Conservation (phyloP, 2,113 vertebrate species). For the Odocoileus virginianus region DNA sequence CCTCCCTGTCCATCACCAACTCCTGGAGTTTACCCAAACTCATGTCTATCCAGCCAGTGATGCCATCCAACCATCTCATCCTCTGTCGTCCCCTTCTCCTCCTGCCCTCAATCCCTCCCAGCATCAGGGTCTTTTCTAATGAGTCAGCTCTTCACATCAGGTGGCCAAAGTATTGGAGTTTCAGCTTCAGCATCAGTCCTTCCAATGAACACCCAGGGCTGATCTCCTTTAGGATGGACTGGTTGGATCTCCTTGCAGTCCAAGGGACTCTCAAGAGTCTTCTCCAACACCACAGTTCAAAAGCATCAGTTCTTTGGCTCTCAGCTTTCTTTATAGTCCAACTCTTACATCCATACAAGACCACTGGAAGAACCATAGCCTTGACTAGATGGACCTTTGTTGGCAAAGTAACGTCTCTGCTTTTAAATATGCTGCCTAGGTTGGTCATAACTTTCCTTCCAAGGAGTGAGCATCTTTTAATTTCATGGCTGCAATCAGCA, state of each 20-base stretch:
- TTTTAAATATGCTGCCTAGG: background rate
- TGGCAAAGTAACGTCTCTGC: background rate
- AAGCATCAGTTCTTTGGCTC: fast-evolving
- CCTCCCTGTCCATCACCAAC: background rate
- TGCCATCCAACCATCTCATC: background rate
- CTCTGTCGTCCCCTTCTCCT: background rate
- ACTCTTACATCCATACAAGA: background rate
- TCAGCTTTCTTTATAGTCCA: background rate
- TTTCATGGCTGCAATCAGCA: background rate
- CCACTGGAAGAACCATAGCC: background rate
- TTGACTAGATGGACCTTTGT: fast-evolving
- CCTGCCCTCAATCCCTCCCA: fast-evolving
- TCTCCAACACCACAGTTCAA: background rate
- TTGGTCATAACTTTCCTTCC: background rate
- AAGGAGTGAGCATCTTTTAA: background rate
- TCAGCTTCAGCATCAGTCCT: background rate
- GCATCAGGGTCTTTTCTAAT: background rate
- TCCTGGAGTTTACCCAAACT: fast-evolving
- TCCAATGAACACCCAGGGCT: background rate
- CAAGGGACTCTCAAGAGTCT: background rate
- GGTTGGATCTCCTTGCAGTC: background rate
- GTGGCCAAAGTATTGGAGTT: background rate
- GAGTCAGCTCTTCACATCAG: background rate
- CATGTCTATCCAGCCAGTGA: background rate
- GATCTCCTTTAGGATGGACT: background rate